These are phyloP conservation scores for Apostichopus californicus DNA, from an alignment of 35 echinoderm and acorn worm genomes.

Conservation along the genomic window DNA sequence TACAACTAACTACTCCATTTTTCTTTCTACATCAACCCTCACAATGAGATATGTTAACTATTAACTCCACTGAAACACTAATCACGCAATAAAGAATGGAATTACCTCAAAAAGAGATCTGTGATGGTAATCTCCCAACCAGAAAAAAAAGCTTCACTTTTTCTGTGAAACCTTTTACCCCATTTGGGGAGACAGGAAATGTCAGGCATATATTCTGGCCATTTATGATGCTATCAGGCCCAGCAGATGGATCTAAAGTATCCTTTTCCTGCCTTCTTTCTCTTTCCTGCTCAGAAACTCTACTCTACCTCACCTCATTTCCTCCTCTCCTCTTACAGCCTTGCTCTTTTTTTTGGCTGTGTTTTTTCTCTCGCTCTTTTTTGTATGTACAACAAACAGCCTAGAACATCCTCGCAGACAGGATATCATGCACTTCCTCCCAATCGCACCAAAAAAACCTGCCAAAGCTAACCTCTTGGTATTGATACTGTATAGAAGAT, in stretches of 20 bases:
- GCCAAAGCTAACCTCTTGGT: constrained; percentile 31
- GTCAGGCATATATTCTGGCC: constrained; percentile 35
- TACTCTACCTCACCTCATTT: constrained; percentile 48
- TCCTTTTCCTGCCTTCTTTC: constrained; percentile 47
- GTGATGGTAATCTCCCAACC: background rate
- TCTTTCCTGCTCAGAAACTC: constrained; percentile 49
- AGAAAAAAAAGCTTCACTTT: constrained; percentile 2
- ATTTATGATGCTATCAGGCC: constrained; percentile 49
- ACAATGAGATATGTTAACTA: background rate
- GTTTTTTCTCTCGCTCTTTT: background rate
- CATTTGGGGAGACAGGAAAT: constrained; percentile 46
- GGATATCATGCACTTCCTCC: constrained; percentile 45
- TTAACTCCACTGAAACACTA: background rate
- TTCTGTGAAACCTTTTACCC: constrained; percentile 39
- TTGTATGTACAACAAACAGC: constrained; percentile 18
- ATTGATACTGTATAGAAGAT: constrained; percentile 24
- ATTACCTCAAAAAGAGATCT: constrained; percentile 5
- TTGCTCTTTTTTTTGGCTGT: background rate
- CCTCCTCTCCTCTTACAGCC: constrained; percentile 53
- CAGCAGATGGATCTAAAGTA: constrained; percentile 55
- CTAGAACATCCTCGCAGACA: constrained; percentile 28
- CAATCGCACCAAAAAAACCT: background rate
- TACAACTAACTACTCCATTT: background rate
- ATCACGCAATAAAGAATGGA: background rate
- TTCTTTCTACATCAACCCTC: background rate